Evolutionary conservation across 30 jellyfish, hydroid and myxozoan genomes (phyloP).

Genomic region (Chironex yamaguchii): DNA sequence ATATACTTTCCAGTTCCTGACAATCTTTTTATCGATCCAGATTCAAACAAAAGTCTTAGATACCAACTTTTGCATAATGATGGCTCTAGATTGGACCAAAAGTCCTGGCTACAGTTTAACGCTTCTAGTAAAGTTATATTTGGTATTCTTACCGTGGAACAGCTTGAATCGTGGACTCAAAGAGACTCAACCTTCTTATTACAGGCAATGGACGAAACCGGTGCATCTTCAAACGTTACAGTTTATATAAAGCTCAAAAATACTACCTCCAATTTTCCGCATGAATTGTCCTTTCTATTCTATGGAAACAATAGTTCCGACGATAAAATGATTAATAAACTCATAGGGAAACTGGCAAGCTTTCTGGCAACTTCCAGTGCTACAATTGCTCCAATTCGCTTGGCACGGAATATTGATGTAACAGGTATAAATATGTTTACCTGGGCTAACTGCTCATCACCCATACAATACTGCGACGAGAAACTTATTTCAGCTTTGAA

Average conservation of each 20-base stretch:
- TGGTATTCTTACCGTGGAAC: slow-evolving; percentile 39
- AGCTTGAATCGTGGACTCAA: too few species aligned
- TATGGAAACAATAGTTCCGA: not conserved
- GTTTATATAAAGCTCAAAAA: not conserved
- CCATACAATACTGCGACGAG: not conserved
- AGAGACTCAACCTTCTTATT: too few species aligned
- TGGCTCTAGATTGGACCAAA: slow-evolving; percentile 4
- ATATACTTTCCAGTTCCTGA: not conserved
- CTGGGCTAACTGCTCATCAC: not conserved
- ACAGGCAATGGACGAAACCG: not conserved
- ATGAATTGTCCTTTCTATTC: not conserved
- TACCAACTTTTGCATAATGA: not conserved
- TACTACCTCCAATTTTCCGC: not conserved
- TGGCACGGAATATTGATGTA: not conserved
- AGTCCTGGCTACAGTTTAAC: slow-evolving; percentile 90
- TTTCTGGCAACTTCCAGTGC: not conserved
- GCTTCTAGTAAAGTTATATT: slow-evolving; percentile 12
- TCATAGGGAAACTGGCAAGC: not conserved
- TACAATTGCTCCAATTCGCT: not conserved
- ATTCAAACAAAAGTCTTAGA: not conserved
- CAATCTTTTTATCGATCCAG: not conserved
- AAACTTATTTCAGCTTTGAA: not conserved
- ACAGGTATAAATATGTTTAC: not conserved
- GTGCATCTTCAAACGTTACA: not conserved
- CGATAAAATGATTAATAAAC: not conserved